These are phyloP conservation scores for Zaprionus camerounensis DNA, from an alignment of 1,140 invertebrate species.

Conservation along the genomic window DNA sequence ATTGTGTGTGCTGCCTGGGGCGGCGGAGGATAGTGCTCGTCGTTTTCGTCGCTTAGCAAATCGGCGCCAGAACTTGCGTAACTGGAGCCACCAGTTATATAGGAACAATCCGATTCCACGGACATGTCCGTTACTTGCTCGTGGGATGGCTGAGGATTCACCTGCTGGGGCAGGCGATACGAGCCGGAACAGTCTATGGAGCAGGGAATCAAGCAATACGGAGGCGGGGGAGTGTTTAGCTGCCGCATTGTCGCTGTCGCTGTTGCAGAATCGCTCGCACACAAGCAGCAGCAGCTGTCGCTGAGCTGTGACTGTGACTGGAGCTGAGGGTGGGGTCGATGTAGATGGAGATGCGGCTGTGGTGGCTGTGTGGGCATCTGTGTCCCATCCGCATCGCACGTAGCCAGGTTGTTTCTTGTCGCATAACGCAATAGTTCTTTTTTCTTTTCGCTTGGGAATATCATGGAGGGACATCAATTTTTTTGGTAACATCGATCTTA, in stretches of 20 bases:
- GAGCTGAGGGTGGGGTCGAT: conserved; percentile 70
- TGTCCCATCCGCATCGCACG: conserved; percentile 79
- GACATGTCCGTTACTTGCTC: conserved; percentile 37
- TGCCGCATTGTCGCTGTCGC: conserved; percentile 39
- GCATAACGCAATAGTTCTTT: conserved; percentile 84
- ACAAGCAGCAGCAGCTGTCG: conserved; percentile 33
- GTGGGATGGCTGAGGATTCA: conserved; percentile 20
- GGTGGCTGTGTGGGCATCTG: conserved; percentile 66
- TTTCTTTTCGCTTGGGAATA: conserved; percentile 82
- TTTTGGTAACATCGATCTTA: conserved; percentile 84
- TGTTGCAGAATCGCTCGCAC: conserved; percentile 42
- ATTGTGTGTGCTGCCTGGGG: conserved; percentile 11
- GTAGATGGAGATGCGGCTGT: conserved; percentile 74
- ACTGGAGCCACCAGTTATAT: conserved; percentile 64
- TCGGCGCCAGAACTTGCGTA: conserved; percentile 74
- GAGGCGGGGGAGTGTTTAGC: conserved; percentile 64
- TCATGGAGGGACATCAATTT: conserved; percentile 84
- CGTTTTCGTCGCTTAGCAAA: conserved; percentile 66
- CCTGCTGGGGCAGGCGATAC: conserved; percentile 27
- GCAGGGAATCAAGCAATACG: conserved; percentile 61
- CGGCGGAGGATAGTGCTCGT: background rate
- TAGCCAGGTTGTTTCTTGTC: conserved; percentile 78
- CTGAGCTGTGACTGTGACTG: background rate
- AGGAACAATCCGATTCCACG: conserved; percentile 49
- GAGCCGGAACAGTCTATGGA: conserved; percentile 64